Base-by-base conservation (phyloP, 2,888 invertebrate genomes). In the Poecilus cupreus region DNA sequence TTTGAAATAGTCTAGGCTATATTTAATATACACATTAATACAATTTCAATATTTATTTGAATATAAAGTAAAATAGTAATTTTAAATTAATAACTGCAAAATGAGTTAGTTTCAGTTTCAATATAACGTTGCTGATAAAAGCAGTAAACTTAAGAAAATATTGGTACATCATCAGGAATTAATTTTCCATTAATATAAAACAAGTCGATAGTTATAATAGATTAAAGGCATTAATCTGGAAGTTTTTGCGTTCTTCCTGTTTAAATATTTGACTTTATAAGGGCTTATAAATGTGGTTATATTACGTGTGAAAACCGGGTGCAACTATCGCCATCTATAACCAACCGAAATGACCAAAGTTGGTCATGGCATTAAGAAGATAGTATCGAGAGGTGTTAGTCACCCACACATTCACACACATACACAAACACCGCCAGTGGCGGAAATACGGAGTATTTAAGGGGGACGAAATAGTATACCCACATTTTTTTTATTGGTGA, bases 271-370 rank as follows among this genome's bases (percentile, higher is more conserved):
- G 72, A 80, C 16, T 57, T 57, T 26, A 13, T 37, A 54, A 80
- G 57, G 37, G 79, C 54, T 80, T 72, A 54, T 57, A 72, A 72
- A 80, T 80, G 80, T 72, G 72, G 72, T 80, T 22, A 80, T 72
- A 80, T 80, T 72, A 80, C 72, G 72, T 80, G 80, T 43, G 80
- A 80, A 46, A 64, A 70, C 26, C 26, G 80, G 22, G 39, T 80
- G 24, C 43, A 80, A 80, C 80, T 72, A 80, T 80, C 37, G 72
- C 81, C 26, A 75, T 81, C 75, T 81, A 75, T 81, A 75, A 75
- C 64, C 37, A 43, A 74, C 75, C 60, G 64, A 81, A 81, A 81
- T 81, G 81, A 75, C 64, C 75, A 81, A 81, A 81, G 81, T 81
- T 81, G 60, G 64, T 11, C 24, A 74, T 11, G 64, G 64, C 81